Percentiles rank a stretch among this genome's conserved stretches.
These are phyloP conservation scores for Grammomys surdaster DNA, from an alignment of 2,113 vertebrate species.

Conservation along the genomic window DNA sequence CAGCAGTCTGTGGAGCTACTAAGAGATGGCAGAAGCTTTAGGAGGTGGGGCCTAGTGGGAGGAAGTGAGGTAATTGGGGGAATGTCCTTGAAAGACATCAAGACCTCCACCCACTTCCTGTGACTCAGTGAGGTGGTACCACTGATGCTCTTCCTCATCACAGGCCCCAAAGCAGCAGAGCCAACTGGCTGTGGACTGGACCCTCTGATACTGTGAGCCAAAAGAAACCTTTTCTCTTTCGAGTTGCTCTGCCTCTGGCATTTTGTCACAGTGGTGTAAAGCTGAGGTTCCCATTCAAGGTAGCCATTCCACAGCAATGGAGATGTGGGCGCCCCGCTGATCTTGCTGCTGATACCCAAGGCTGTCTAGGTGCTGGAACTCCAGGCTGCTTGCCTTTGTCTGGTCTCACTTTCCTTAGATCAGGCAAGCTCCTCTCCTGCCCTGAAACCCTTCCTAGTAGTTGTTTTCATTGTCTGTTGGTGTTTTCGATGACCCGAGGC, in stretches of 20 bases:
- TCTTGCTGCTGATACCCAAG: neutral
- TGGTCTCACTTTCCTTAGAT: neutral
- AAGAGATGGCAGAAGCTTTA: neutral
- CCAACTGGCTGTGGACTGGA: neutral
- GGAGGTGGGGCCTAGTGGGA: neutral
- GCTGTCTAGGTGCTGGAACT: neutral
- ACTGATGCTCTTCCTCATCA: neutral
- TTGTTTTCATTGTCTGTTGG: neutral
- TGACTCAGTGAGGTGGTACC: neutral
- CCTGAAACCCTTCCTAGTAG: rapidly evolving
- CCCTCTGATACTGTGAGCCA: neutral
- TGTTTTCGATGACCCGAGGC: neutral
- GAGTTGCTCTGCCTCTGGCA: neutral
- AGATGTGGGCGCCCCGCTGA: neutral
- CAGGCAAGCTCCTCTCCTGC: no score
- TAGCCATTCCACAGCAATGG: neutral
- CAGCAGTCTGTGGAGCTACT: neutral
- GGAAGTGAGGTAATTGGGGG: neutral
- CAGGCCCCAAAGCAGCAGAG: neutral
- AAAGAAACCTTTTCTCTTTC: neutral
- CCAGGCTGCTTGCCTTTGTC: neutral
- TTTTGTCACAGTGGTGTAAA: neutral
- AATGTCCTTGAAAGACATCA: neutral
- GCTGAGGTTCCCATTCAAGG: neutral
- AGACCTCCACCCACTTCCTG: neutral